Evolutionary conservation across 2,888 invertebrate genomes (phyloP), one percentile per base, ranked within the genome.

Genomic region (Alloplasta piceator): DNA sequence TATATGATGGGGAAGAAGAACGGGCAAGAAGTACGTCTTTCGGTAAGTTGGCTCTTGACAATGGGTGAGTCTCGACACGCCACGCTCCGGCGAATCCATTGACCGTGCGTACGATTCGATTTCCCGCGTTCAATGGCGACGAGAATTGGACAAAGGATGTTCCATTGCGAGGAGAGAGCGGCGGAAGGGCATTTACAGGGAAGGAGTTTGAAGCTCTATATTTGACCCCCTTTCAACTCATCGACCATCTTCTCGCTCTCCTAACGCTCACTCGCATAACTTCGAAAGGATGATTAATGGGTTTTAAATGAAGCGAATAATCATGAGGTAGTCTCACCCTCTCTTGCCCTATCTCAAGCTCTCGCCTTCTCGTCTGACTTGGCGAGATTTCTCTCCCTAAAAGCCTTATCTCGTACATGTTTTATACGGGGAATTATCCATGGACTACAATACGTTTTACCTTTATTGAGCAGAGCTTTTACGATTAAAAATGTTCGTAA

Each of bases 251-350:
- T 58, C 43, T 64, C 73, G 60, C 68, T 63, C 56, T 48, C 39
- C 26, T 50, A 64, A 7, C 66, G 50, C 67, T 67, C 66, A 75
- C 50, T 26, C 74, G 64, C 70, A 64, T 50, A 66, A 63, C 66
- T 74, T 71, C 60, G 74, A 67, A 68, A 67, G 75, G 74, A 84
- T 86, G 86, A 87, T 86, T 85, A 87, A 87, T 86, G 82, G 82
- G 71, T 83, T 84, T 83, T 83, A 84, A 86, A 86, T 87, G 85
- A 85, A 86, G 84, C 83, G 86, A 83, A 84, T 86, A 86, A 85
- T 85, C 82, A 84, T 82, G 79, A 82, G 76, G 71, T 79, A 43
- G 67, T 55, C 56, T 60, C 58, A 26, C 26, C 26, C 26, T 39
- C 41, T 6, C 3, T n/a, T 16, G 26, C 48, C 48, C 48, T 10